Base-by-base conservation (phyloP, 2,797 vertebrate genomes). In the Hydrolagus colliei region DNA sequence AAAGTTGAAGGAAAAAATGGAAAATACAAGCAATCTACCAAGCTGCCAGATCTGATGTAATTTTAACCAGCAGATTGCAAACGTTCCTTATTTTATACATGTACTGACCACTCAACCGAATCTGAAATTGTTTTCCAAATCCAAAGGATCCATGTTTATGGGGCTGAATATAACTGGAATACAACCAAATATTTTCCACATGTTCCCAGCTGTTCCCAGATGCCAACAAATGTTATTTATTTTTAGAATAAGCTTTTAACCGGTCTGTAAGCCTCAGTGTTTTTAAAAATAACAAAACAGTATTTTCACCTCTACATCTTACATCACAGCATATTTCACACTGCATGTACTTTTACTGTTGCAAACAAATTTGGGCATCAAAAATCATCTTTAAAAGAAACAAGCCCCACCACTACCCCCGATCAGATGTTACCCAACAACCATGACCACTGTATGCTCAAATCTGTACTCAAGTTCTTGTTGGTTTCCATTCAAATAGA, bases 151-250 rank as follows among this genome's bases (percentile, higher is more conserved):
- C 67, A 71, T 20, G 14, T 71, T 68, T 84, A 84, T 84, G 67
- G 79, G 79, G 63, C 79, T 84, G 67, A 84, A 71, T 63, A 10
- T 63, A 10, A 67, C 68, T 35, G 79, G 32, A 9, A 27, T 27
- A 27, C 27, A 35, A 18, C 67, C 65, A 82, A 82, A 68, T 67
- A 82, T 68, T 84, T 84, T 84, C 63, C 79, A 84, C 32, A 67
- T 82, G 61, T 35, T 82, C 52, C 13, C 32, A 16, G 35, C 52
- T 75, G 13, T 52, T 16, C 52, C 41, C 8, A 68, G 79, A 71
- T 10, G 7, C 18, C 16, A 71, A 68, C 20, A 68, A 71, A 71
- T 84, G 79, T 67, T 77, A 52, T 77, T 84, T 84, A 68, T 84
- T 84, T 52, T 52, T 52, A 52, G 41, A 52, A 52, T 52, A 52